phyloP scores from a whole-genome alignment of 2,797 vertebrate genomes.

The Lacerta bilineata region DNA sequence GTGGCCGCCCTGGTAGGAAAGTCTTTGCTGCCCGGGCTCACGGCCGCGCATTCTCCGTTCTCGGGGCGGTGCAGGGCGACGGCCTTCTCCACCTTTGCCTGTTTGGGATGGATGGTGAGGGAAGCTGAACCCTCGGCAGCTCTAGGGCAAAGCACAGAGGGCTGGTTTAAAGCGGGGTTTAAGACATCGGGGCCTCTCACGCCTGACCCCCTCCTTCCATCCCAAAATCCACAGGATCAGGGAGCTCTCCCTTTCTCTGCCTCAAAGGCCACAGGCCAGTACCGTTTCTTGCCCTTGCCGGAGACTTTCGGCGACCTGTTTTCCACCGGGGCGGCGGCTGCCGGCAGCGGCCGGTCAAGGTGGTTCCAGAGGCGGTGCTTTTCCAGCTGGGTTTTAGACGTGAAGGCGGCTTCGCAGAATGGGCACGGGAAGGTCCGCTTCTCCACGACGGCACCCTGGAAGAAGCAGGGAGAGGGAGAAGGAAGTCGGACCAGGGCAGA shows the following conservation, averaged over 20 bases:
- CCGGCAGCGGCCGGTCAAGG: constrained; percentile 81
- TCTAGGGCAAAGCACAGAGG: constrained; percentile 81
- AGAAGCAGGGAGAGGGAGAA: constrained; percentile 17
- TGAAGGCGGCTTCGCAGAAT: constrained; percentile 94
- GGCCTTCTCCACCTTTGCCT: constrained; percentile 88
- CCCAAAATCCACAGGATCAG: constrained; percentile 15
- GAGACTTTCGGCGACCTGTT: constrained; percentile 84
- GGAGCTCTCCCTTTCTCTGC: constrained; percentile 31
- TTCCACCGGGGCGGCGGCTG: constrained; percentile 72
- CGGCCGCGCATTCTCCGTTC: constrained; percentile 86
- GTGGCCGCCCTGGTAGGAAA: constrained; percentile 77
- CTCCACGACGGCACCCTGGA: constrained; percentile 86
- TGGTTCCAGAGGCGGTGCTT: constrained; percentile 98
- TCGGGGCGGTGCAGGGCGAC: constrained; percentile 81
- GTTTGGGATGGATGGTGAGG: constrained; percentile 84
- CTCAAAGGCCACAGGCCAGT: constrained; percentile 26
- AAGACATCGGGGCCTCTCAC: constrained; percentile 45
- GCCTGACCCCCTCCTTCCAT: constrained; percentile 37
- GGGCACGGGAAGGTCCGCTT: constrained; percentile 91
- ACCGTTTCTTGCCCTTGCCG: constrained; percentile 94
- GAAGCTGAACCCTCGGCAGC: constrained; percentile 86
- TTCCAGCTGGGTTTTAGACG: constrained; percentile 94
- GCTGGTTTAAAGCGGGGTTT: constrained; percentile 65
- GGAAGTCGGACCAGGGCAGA: not conserved
- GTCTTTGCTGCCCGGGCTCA: constrained; percentile 76